These are phyloP conservation scores for Sitophilus oryzae DNA, from an alignment of 1,140 invertebrate genomes.

Conservation along the genomic window DNA sequence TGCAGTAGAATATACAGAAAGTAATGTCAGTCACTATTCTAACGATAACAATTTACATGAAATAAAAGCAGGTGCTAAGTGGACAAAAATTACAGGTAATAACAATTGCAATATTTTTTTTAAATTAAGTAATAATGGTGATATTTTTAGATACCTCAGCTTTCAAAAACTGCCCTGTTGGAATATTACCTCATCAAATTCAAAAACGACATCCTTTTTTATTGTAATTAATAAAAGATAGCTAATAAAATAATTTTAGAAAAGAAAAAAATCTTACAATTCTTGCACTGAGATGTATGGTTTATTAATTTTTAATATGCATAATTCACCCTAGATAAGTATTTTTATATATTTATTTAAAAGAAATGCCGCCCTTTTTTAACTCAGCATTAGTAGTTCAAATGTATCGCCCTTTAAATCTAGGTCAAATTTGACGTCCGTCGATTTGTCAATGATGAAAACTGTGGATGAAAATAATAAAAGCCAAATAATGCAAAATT, in stretches of 20 bases:
- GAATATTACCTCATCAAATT: conserved; percentile 26
- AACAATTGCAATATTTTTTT: background rate
- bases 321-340: too few species aligned
- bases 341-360: too few species aligned
- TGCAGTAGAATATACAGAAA: background rate
- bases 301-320: too few species aligned
- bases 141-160: conserved; percentile 27
- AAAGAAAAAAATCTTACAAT: too few species aligned
- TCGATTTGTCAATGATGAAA: background rate
- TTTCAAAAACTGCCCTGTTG: conserved; percentile 25
- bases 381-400: too few species aligned
- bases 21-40: background rate
- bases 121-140: conserved; percentile 4
- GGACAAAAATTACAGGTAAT: conserved; percentile 26
- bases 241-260: too few species aligned
- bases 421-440: background rate
- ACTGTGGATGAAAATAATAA: background rate
- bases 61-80: conserved; percentile 1
- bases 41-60: background rate
- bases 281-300: too few species aligned
- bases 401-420: background rate
- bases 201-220: conserved; percentile 45
- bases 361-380: too few species aligned
- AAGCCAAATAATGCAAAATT: conserved; percentile 1
- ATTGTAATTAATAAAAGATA: conserved; percentile 29